phyloP scores from a whole-genome alignment of 35 echinoderm and acorn worm species.

The Nesometra sesokonis region DNA sequence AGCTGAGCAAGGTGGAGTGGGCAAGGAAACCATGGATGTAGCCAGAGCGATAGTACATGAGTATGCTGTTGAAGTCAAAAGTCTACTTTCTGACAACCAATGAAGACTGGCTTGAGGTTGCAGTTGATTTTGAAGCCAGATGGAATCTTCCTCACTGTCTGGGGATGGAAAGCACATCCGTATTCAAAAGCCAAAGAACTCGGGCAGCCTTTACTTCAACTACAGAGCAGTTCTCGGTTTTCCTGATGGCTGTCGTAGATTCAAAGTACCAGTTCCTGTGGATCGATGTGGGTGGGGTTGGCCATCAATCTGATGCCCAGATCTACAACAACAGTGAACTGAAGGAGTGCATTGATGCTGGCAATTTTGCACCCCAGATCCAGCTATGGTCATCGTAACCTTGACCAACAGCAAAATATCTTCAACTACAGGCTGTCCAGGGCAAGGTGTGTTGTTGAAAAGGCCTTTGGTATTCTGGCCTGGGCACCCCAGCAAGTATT shows the following conservation, averaged over 20 bases:
- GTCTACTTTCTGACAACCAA: too few relatives aligned
- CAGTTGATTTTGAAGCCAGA: too few relatives aligned
- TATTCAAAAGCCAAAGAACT: not conserved
- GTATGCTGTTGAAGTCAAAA: too few relatives aligned
- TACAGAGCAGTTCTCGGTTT: not conserved
- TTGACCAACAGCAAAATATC: too few relatives aligned
- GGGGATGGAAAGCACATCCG: not conserved
- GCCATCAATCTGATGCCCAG: not conserved
- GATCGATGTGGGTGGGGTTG: not conserved
- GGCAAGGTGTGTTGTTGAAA: too few relatives aligned
- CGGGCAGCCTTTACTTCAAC: not conserved
- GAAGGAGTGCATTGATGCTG: conserved; percentile 23
- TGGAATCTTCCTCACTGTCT: not conserved
- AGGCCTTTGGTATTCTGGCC: too few relatives aligned
- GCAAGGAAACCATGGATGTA: too few relatives aligned
- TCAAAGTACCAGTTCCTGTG: not conserved
- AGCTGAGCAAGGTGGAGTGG: too few relatives aligned
- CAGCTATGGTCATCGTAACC: too few relatives aligned
- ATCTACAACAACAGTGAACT: conserved; percentile 28
- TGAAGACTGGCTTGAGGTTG: too few relatives aligned
- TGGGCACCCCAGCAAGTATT: conserved; percentile 38
- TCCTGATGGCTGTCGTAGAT: not conserved
- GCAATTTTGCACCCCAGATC: conserved; percentile 4
- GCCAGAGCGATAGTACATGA: too few relatives aligned
- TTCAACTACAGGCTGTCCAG: too few relatives aligned